Conservation (phyloP, 2,797 vertebrate genomes). For the Tympanoctomys barrerae region DNA sequence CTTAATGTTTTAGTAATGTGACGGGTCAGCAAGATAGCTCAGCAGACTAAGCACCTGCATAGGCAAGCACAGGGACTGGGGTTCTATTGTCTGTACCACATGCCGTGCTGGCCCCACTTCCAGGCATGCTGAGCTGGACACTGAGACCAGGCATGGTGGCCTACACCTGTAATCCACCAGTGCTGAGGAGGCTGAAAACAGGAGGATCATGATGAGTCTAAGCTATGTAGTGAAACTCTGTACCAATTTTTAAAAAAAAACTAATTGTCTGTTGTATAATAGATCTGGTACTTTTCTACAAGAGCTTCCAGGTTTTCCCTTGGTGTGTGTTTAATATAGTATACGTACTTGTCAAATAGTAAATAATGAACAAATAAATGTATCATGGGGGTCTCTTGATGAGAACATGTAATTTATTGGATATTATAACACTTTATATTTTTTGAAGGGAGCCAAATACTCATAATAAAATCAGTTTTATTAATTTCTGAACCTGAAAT, state of each 20-base stretch:
- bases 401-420: slow-evolving; percentile 52
- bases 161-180: no score
- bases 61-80: no score
- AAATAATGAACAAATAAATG: slow-evolving; percentile 64
- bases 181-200: no score
- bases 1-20: slow-evolving; percentile 44
- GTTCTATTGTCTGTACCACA: no score
- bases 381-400: slow-evolving; percentile 32
- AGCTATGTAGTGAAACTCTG: no score
- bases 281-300: not conserved
- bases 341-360: slow-evolving; percentile 44
- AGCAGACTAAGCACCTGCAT: no score
- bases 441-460: slow-evolving; percentile 42
- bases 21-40: no score
- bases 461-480: slow-evolving; percentile 51
- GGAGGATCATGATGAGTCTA: no score
- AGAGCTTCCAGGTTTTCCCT: not conserved
- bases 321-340: slow-evolving; percentile 16
- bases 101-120: no score
- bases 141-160: no score
- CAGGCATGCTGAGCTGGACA: no score
- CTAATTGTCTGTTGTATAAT: not conserved
- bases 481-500: slow-evolving; percentile 61
- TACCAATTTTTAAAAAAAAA: no score
- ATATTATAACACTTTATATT: slow-evolving; percentile 59